These are phyloP conservation scores for Atta texana DNA, from an alignment of 1,140 invertebrate genomes.

Conservation along the genomic window DNA sequence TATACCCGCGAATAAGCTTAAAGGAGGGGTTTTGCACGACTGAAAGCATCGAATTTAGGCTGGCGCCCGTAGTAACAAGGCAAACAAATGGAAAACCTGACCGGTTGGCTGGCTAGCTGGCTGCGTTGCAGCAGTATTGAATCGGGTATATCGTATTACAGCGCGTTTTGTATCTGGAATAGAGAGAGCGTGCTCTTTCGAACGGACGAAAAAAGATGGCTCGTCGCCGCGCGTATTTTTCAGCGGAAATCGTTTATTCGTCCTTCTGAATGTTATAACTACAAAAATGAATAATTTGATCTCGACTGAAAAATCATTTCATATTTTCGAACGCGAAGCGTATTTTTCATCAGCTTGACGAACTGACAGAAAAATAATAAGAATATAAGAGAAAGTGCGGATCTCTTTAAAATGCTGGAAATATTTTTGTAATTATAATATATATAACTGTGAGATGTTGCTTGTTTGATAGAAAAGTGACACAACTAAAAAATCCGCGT, in stretches of 20 bases:
- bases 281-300: slow-evolving; percentile 39
- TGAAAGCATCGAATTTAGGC: slow-evolving; percentile 60
- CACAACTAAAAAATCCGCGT: no score
- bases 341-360: neutral
- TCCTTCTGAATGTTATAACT: slow-evolving; percentile 18
- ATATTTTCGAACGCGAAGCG: neutral
- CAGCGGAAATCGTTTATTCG: slow-evolving; percentile 18
- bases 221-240: slow-evolving; percentile 19
- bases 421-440: slow-evolving; percentile 1
- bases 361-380: neutral
- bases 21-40: slow-evolving; percentile 40
- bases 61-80: slow-evolving; percentile 52
- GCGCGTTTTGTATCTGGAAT: slow-evolving; percentile 36
- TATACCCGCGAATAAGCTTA: slow-evolving; percentile 46
- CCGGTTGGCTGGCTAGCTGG: slow-evolving; percentile 7
- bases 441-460: neutral
- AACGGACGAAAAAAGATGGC: neutral
- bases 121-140: slow-evolving; percentile 45
- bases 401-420: neutral
- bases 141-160: slow-evolving; percentile 57
- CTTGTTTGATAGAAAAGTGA: no score
- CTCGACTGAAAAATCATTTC: slow-evolving; percentile 19
- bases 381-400: neutral
- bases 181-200: slow-evolving; percentile 2
- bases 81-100: slow-evolving; percentile 61